These are phyloP conservation scores for Melieria picta DNA, from an alignment of 2,888 invertebrate genomes.

Conservation along the genomic window DNA sequence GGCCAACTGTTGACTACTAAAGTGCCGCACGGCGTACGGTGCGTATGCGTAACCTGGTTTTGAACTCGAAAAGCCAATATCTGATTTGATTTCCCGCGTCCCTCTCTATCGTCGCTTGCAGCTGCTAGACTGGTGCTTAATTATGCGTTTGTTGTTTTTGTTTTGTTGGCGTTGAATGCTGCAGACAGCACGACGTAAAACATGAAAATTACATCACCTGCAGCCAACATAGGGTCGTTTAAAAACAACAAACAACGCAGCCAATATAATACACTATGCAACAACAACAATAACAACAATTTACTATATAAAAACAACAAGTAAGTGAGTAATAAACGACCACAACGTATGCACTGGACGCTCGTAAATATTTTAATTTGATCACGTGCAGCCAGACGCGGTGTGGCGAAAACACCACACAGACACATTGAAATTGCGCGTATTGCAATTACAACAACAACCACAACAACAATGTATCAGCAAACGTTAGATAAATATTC, in stretches of 20 bases:
- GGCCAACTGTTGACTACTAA: background rate
- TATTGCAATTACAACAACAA: no score
- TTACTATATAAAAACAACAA: no score
- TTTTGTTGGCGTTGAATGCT: background rate
- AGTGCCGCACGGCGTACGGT: conserved; percentile 10
- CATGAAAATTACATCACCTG: conserved; percentile 56
- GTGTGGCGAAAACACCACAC: background rate
- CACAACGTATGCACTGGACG: no score
- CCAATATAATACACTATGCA: no score
- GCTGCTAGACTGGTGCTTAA: conserved; percentile 9
- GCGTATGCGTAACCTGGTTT: conserved; percentile 22
- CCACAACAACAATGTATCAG: no score
- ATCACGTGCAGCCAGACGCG: background rate
- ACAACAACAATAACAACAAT: conserved; percentile 27
- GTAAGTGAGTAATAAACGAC: no score
- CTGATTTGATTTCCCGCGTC: conserved; percentile 26
- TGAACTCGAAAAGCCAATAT: conserved; percentile 1
- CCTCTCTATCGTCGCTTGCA: conserved; percentile 13
- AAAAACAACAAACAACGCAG: no score
- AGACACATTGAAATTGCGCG: no score
- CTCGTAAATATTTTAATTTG: background rate
- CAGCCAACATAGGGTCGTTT: conserved; percentile 7
- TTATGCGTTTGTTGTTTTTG: conserved; percentile 1
- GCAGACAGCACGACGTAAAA: conserved; percentile 50
- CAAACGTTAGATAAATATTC: no score